phyloP scores from a whole-genome alignment of 2,113 vertebrate genomes.

The Elephas maximus region DNA sequence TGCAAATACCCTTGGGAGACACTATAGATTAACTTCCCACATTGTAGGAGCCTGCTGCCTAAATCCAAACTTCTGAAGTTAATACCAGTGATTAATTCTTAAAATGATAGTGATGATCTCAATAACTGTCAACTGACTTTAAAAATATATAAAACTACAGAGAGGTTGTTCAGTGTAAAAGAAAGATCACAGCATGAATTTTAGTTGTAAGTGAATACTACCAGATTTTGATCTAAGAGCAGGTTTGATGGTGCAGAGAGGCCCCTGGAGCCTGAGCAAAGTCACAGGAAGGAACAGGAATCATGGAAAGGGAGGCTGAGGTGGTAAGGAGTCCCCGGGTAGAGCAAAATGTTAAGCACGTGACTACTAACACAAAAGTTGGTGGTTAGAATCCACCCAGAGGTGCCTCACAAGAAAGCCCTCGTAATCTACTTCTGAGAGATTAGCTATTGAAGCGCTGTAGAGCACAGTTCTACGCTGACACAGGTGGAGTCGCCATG shows the following conservation, averaged over 20 bases:
- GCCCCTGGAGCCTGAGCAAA: background rate
- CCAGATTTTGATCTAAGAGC: background rate
- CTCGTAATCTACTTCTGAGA: too few relatives aligned
- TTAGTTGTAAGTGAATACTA: background rate
- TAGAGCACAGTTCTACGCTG: too few relatives aligned
- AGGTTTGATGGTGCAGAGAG: background rate
- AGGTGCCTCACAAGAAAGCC: background rate
- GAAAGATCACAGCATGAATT: background rate
- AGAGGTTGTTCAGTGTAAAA: background rate
- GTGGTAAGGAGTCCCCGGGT: background rate
- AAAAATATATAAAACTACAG: background rate
- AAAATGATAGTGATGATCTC: background rate
- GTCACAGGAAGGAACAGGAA: background rate
- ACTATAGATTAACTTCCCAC: background rate
- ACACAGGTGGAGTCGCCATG: too few relatives aligned
- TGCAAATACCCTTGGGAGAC: background rate
- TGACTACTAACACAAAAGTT: background rate
- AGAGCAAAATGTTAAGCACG: background rate
- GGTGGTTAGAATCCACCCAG: background rate
- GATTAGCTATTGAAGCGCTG: too few relatives aligned
- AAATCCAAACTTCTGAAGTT: slow-evolving; percentile 15
- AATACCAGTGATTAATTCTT: slow-evolving; percentile 5
- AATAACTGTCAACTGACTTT: background rate
- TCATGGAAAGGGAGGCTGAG: background rate
- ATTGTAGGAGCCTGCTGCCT: background rate